phyloP scores from a whole-genome alignment of 1,140 invertebrate genomes.

The Drosophila murphyi region DNA sequence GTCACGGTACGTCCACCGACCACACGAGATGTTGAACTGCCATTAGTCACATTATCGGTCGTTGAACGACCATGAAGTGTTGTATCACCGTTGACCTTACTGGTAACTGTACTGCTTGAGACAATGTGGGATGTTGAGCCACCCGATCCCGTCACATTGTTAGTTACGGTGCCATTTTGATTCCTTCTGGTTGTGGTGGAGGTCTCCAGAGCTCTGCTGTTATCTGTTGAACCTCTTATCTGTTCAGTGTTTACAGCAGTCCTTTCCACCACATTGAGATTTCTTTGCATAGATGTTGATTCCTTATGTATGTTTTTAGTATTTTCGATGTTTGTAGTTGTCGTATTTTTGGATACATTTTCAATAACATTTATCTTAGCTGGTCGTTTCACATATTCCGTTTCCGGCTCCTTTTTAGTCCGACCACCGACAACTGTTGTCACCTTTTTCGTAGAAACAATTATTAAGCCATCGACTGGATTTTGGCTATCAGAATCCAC shows the following conservation, averaged over 20 bases:
- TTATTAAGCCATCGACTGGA: conserved; percentile 85
- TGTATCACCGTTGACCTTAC: conserved; percentile 41
- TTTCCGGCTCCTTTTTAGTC: conserved; percentile 79
- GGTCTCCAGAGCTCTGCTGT: conserved; percentile 43
- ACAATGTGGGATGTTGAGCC: conserved; percentile 35
- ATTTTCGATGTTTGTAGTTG: conserved; percentile 73
- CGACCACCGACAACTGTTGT: conserved; percentile 83
- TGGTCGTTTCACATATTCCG: conserved; percentile 75
- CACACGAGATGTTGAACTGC: conserved; percentile 18
- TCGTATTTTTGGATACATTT: conserved; percentile 74
- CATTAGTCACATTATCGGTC: conserved; percentile 4
- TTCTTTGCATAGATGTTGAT: conserved; percentile 64
- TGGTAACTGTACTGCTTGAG: conserved; percentile 23
- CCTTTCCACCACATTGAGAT: conserved; percentile 55
- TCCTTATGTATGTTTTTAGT: conserved; percentile 74
- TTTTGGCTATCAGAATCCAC: conserved; percentile 84
- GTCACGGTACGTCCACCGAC: neutral
- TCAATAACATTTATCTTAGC: conserved; percentile 79
- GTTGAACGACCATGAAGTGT: conserved; percentile 20
- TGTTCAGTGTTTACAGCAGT: conserved; percentile 31
- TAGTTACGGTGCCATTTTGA: conserved; percentile 25
- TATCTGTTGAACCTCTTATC: conserved; percentile 42
- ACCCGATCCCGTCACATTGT: conserved; percentile 28
- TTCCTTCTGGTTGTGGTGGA: conserved; percentile 28
- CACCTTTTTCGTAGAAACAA: conserved; percentile 85